phyloP scores from a whole-genome alignment of 2,888 invertebrate species.

The Meteorus colon region DNA sequence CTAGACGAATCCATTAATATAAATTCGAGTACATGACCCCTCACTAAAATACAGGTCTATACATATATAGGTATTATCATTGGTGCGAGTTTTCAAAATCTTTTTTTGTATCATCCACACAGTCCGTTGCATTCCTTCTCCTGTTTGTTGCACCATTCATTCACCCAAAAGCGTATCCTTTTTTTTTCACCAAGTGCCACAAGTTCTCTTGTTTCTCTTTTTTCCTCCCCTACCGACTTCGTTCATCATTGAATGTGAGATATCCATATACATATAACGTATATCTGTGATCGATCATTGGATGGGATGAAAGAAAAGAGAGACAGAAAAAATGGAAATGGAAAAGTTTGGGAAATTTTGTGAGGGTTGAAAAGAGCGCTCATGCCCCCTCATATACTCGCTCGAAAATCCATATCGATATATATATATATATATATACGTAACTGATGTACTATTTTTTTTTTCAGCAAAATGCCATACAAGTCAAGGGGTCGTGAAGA shows the following conservation, averaged over 20 bases:
- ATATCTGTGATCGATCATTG: background rate
- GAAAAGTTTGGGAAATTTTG: background rate
- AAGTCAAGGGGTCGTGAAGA: constrained; percentile 50
- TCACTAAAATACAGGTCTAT: background rate
- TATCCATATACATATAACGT: constrained; percentile 5
- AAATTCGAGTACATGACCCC: constrained; percentile 16
- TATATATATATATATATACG: background rate
- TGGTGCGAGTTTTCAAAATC: background rate
- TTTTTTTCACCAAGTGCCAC: background rate
- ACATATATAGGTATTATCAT: background rate
- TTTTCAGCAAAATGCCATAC: constrained; percentile 29
- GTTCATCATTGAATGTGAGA: constrained; percentile 30
- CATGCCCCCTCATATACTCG: constrained; percentile 1
- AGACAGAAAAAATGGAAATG: background rate
- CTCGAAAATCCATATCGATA: background rate
- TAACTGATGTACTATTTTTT: background rate
- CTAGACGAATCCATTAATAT: background rate
- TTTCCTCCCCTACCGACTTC: background rate
- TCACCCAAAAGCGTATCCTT: background rate
- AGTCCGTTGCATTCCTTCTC: background rate
- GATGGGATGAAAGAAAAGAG: constrained; percentile 8
- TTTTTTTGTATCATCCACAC: background rate
- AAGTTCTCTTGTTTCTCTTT: background rate
- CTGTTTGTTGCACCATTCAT: constrained; percentile 21
- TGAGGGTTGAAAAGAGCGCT: background rate